Base-by-base conservation (phyloP, 2,797 vertebrate genomes). In the Arrhamphus sclerolepis region DNA sequence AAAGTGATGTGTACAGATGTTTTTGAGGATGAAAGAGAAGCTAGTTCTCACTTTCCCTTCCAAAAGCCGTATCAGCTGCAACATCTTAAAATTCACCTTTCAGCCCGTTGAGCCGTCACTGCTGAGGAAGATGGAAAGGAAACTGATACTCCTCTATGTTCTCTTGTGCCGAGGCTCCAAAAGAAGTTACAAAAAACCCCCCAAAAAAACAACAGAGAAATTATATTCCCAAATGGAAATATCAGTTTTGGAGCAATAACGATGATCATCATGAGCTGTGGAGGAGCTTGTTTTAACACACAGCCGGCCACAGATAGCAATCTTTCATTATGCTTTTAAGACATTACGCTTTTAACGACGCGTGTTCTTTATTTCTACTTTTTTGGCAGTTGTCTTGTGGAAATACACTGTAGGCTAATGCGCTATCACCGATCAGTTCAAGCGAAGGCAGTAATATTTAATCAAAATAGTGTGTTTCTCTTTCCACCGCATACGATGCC, bases 251-350 rank as follows among this genome's bases (percentile, higher is more conserved):
- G 8, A 13, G 19, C 5, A 19, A 49, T 31, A 22, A 38, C 7
- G 42, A 16, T 71, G 62, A 86, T 83, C 44, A 62, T 65, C 78
- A 19, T 82, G 82, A 88, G 67, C 85, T 86, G 81, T 75, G 24
- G 40, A 58, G 39, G 31, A 62, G 7, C 29, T 9, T 5, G n/a
- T 71, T 56, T 67, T 50, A 71, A 52, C 41, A 55, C 55, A 54
- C 48, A 60, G 56, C 68, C 40, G 42, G 28, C 16, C 46, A 41
- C 53, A 59, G 17, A n/a, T n/a, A n/a, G n/a, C n/a, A n/a, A 16
- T 18, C 31, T 48, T 54, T 28, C 56, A 22, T 38, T 47, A 53
- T 34, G 29, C 17, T 46, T 55, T 51, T 16, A 46, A 11, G 19
- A 2, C 5, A 13, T 6, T 6, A 17, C 2, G 14, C 18, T 56